These are phyloP conservation scores for Ellobium chinense DNA, from an alignment of 2,888 invertebrate species.

Conservation along the genomic window DNA sequence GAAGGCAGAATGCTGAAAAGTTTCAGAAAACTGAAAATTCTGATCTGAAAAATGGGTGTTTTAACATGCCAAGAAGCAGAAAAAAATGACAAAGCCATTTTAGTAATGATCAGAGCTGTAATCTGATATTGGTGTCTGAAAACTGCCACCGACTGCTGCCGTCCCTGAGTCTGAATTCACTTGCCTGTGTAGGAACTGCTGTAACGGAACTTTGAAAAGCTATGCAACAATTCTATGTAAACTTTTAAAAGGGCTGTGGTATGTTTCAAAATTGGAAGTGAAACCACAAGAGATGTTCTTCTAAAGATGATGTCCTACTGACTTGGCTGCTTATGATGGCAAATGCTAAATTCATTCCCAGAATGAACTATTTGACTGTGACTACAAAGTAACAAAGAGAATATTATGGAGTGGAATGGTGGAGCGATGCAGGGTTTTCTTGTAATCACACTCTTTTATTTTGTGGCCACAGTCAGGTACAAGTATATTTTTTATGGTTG, in stretches of 20 bases:
- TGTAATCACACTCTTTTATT: neutral
- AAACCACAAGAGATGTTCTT: neutral
- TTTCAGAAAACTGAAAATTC: too few relatives aligned
- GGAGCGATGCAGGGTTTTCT: neutral
- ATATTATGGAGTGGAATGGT: neutral
- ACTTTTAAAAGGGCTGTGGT: slow-evolving; percentile 6
- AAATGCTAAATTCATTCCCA: slow-evolving; percentile 33
- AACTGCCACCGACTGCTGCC: too few relatives aligned
- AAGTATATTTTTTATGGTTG: neutral
- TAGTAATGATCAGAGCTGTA: too few relatives aligned
- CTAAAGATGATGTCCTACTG: neutral
- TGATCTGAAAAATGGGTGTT: too few relatives aligned
- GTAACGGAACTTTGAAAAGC: too few relatives aligned
- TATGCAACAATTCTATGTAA: too few relatives aligned
- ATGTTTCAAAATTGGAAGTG: neutral
- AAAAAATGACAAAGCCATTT: too few relatives aligned
- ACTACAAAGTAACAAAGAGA: neutral
- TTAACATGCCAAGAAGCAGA: too few relatives aligned
- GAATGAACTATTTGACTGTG: neutral
- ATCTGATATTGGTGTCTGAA: too few relatives aligned
- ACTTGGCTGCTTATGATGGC: slow-evolving; percentile 22
- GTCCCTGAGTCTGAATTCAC: too few relatives aligned
- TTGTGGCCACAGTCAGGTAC: neutral
- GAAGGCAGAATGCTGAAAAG: too few relatives aligned
- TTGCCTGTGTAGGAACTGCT: too few relatives aligned